A percentile compares a stretch with the other conserved stretches of the same genome.
phyloP scores from a whole-genome alignment of 2,797 vertebrate species.

The Pelodytes ibericus region DNA sequence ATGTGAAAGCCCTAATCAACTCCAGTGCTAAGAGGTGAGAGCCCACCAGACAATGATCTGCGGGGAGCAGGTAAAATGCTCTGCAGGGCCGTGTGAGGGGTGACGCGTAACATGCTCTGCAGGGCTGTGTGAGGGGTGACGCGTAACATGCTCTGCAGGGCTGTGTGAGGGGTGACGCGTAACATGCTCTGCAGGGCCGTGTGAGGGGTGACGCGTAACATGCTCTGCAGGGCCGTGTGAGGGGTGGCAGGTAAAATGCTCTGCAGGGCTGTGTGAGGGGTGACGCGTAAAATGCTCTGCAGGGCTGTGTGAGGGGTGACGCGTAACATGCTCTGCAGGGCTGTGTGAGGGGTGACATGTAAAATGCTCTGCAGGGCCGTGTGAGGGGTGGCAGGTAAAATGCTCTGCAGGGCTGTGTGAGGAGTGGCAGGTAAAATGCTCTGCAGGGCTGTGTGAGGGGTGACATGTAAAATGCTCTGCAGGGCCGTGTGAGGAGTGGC shows the following conservation, averaged over 20 bases:
- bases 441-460: not conserved
- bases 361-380: not conserved
- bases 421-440: too few species aligned
- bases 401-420: conserved; percentile 5
- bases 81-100: not conserved
- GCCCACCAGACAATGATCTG: too few species aligned
- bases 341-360: not conserved
- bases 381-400: too few species aligned
- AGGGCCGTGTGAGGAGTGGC: too few species aligned
- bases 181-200: not conserved
- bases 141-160: too few species aligned
- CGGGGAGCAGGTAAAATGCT: not conserved
- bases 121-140: too few species aligned
- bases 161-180: not conserved
- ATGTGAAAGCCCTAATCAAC: conserved; percentile 76
- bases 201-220: too few species aligned
- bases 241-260: not conserved
- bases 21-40: conserved; percentile 64
- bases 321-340: not conserved
- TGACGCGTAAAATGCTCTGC: not conserved
- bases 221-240: too few species aligned
- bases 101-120: not conserved
- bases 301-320: not conserved
- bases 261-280: not conserved
- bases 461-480: too few species aligned